Base-by-base conservation (phyloP, 1,140 invertebrate genomes). In the Micrasema longulum region DNA sequence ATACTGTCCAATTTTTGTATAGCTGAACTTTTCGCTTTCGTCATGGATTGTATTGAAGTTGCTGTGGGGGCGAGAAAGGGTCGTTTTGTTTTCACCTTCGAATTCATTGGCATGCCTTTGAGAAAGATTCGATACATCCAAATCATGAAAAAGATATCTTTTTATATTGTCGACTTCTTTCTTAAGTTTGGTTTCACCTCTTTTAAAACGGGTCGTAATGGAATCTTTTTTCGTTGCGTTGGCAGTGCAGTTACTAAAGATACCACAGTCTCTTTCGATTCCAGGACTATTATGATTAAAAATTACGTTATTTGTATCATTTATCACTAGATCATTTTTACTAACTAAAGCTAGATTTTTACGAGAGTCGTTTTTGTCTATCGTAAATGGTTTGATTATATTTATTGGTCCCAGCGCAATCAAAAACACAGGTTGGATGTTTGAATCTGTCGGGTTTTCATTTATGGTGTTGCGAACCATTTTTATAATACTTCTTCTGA, bases 391-490 rank as follows among this genome's bases (percentile, higher is more conserved):
- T 52, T 69, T 69, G 31, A 75, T 75, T n/a, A 75, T 75, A 35
- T 75, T 72, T 1, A 75, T 38, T 7, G 73, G 65, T 57, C 57
- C 73, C n/a, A 72, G 12, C 12, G 73, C 70, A 36, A 75, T 69
- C 20, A 72, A n/a, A 47, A 52, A 71, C 9, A 73, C 31, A 1
- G 72, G 72, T 57, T 65, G 66, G 12, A 60, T 14, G 11, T 60
- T 57, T 10, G 26, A 14, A n/a, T 57, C 53, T 9, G 0, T 7
- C 14, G 1, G 43, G 26, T 47, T 65, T 48, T 48, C 47, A 11
- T 48, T 65, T 22, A 35, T 4, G 2, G 47, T 48, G 23, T 65
- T 65, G 7, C 63, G 18, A 11, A 48, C 43, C 43, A 48, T 65
- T 16, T 65, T 48, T 0, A 23, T 18, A 1, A 65, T 7, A 35